Evolutionary conservation across 35 echinoderm and acorn worm species (phyloP).

Genomic region (Ophiothrix spiculata): DNA sequence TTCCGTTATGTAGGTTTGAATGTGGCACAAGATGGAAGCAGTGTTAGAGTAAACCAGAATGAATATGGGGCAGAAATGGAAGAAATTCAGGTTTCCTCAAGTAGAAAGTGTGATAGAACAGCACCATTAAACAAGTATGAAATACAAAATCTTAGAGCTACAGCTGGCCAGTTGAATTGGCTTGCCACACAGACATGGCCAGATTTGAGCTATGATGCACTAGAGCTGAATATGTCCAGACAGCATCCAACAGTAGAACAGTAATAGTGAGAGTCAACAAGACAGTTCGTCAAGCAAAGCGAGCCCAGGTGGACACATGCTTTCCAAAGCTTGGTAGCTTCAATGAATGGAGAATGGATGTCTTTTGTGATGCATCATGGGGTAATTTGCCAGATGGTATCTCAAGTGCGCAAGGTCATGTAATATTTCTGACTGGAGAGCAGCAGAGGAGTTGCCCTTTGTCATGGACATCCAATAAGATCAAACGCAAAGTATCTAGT

Average conservation of each 20-base stretch:
- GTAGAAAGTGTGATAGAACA: slow-evolving; percentile 31
- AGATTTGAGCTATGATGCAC: slow-evolving; percentile 53
- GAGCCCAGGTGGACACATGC: not conserved
- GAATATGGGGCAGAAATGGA: slow-evolving; percentile 31
- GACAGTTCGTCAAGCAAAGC: slow-evolving; percentile 17
- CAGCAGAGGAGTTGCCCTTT: not conserved
- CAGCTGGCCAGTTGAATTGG: slow-evolving; percentile 53
- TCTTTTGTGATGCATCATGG: slow-evolving; percentile 21
- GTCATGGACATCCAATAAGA: slow-evolving; percentile 19
- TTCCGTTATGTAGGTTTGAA: slow-evolving; percentile 38
- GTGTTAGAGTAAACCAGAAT: slow-evolving; percentile 34
- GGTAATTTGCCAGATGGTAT: not conserved
- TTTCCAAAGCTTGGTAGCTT: slow-evolving; percentile 22
- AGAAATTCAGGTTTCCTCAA: slow-evolving; percentile 14
- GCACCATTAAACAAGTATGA: slow-evolving; percentile 17
- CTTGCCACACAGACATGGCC: slow-evolving; percentile 42
- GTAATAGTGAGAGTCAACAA: slow-evolving; percentile 32
- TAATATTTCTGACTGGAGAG: slow-evolving; percentile 31
- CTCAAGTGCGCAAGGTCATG: slow-evolving; percentile 26
- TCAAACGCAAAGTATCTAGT: not conserved
- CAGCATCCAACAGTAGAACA: slow-evolving; percentile 41
- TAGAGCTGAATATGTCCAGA: slow-evolving; percentile 48
- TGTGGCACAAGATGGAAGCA: slow-evolving; percentile 12
- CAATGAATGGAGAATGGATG: slow-evolving; percentile 27
- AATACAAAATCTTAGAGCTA: slow-evolving; percentile 28